Base-by-base conservation (phyloP, 2,888 invertebrate genomes). In the Zelleria hepariella region DNA sequence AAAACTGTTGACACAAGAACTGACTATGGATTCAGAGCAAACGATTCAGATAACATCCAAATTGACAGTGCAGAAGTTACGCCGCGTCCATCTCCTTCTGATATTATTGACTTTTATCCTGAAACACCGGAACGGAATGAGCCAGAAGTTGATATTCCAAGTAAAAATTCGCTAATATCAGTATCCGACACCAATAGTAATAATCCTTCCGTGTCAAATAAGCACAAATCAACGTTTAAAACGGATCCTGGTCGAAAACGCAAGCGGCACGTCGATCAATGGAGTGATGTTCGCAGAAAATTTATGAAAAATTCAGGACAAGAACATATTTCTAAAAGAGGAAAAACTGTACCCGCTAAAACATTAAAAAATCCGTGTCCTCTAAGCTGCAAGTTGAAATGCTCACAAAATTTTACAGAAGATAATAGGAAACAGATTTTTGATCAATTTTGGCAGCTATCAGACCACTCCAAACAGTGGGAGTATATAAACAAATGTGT, bases 261-360 rank as follows among this genome's bases (percentile, higher is more conserved):
- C 24, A 58, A 56, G 42, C 27, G 59, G 51, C 56, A 54, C 25
- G 25, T 59, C 10, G 54, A 59, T 24, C 57, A 59, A 57, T 61
- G 61, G 59, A 59, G 25, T 59, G 61, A 61, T 54, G 57, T 59
- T 51, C 54, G 55, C 18, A 59, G 59, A 47, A 59, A 61, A 52
- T 51, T 58, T 10, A 53, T 61, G 42, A 59, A 53, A 25, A 61
- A 59, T 59, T 57, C 59, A 5, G 61, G 61, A n/a, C 59, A 59
- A 58, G 26, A 58, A 53, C 42, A 61, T 27, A 26, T 47, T 23
- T 24, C 51, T 15, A 58, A 24, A 49, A 58, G 23, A 7, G 51
- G 58, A n/a, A 58, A 58, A 25, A 24, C 47, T 18, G 21, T 25
- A 18, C 10, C 20, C 5, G 32, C 51, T 26, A 58, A 51, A 51